phyloP scores from a whole-genome alignment of 2,797 vertebrate genomes.

The Neostethus bicornis region DNA sequence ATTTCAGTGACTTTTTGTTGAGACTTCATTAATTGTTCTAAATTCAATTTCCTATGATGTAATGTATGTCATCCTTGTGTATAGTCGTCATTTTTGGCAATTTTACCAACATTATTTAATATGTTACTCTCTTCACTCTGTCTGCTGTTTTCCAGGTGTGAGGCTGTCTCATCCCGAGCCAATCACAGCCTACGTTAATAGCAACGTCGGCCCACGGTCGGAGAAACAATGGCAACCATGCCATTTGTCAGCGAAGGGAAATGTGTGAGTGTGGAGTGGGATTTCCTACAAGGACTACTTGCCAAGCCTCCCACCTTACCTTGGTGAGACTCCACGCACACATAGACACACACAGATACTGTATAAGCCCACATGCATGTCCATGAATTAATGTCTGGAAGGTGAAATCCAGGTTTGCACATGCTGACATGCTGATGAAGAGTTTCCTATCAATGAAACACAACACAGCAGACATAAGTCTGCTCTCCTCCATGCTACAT shows the following conservation, averaged over 20 bases:
- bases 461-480: slow-evolving; percentile 36
- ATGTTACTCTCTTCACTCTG: slow-evolving; percentile 3
- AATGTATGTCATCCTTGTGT: background rate
- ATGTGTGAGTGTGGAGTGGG: slow-evolving; percentile 89
- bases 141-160: slow-evolving; percentile 55
- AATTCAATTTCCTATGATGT: background rate
- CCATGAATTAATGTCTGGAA: slow-evolving; percentile 69
- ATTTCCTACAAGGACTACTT: slow-evolving; percentile 88
- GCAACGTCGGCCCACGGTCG: slow-evolving; percentile 65
- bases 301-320: slow-evolving; percentile 88
- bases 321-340: slow-evolving; percentile 81
- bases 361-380: slow-evolving; percentile 62
- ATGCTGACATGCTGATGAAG: slow-evolving; percentile 49
- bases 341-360: slow-evolving; percentile 36
- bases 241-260: slow-evolving; percentile 86
- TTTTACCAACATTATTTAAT: background rate
- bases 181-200: slow-evolving; percentile 78
- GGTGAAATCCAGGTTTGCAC: slow-evolving; percentile 62
- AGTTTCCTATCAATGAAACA: slow-evolving; percentile 56
- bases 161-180: slow-evolving; percentile 69
- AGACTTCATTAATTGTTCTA: background rate
- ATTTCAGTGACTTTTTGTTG: background rate
- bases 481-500: slow-evolving; percentile 42
- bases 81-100: background rate
- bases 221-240: slow-evolving; percentile 85